Evolutionary conservation across 1,140 invertebrate species (phyloP).

Genomic region (Cepaea nemoralis): DNA sequence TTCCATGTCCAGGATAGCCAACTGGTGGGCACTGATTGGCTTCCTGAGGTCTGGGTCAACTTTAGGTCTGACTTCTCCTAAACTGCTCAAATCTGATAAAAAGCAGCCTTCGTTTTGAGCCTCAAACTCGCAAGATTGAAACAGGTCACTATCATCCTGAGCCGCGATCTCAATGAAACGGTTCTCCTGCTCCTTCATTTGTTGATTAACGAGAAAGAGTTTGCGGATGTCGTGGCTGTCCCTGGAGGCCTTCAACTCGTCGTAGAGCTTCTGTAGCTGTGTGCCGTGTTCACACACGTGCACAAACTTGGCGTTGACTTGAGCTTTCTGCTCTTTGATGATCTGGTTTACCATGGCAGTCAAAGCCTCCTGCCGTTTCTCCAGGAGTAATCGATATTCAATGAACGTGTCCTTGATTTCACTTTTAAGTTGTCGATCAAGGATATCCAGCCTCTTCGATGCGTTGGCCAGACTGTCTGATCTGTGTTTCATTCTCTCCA

Average conservation of each 20-base stretch:
- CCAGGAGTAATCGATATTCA: slow-evolving; percentile 64
- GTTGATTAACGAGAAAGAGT: slow-evolving; percentile 61
- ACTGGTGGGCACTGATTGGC: slow-evolving; percentile 59
- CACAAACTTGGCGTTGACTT: slow-evolving; percentile 60
- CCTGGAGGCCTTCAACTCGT: slow-evolving; percentile 58
- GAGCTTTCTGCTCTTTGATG: slow-evolving; percentile 60
- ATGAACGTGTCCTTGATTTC: slow-evolving; percentile 68
- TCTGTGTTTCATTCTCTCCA: slow-evolving; percentile 59
- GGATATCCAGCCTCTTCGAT: slow-evolving; percentile 64
- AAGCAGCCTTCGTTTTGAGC: slow-evolving; percentile 57
- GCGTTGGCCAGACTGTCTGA: slow-evolving; percentile 61
- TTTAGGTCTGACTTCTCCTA: slow-evolving; percentile 58
- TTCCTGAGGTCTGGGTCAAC: slow-evolving; percentile 55
- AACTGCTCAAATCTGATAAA: slow-evolving; percentile 61
- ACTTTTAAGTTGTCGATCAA: slow-evolving; percentile 58
- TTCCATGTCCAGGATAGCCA: slow-evolving; percentile 58
- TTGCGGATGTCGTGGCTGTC: slow-evolving; percentile 58
- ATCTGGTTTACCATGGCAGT: slow-evolving; percentile 56
- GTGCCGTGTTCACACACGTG: slow-evolving; percentile 60
- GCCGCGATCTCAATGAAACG: slow-evolving; percentile 53
- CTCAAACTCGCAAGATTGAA: slow-evolving; percentile 58
- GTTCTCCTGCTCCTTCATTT: slow-evolving; percentile 58
- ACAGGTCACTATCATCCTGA: slow-evolving; percentile 61
- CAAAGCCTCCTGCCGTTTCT: slow-evolving; percentile 62
- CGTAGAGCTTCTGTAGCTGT: slow-evolving; percentile 62